phyloP scores from a whole-genome alignment of 2,113 vertebrate genomes.

The Turdus rufiventris region DNA sequence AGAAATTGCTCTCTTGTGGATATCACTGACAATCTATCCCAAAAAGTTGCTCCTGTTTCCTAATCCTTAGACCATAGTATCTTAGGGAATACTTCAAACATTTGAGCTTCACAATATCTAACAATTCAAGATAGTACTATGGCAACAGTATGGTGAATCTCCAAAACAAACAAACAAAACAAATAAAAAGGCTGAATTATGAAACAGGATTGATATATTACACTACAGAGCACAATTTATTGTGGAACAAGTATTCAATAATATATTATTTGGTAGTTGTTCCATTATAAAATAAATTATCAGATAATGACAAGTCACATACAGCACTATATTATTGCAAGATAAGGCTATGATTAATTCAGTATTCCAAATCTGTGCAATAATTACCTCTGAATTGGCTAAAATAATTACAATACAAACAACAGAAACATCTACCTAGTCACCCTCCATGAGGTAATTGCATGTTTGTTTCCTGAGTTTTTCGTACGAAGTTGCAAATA shows the following conservation, averaged over 20 bases:
- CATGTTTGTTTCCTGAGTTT: neutral
- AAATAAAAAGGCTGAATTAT: neutral
- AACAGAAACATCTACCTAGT: neutral
- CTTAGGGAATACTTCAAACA: neutral
- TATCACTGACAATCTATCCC: neutral
- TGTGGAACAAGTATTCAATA: neutral
- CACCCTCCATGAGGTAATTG: neutral
- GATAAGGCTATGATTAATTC: conserved; percentile 10
- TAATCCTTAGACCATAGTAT: neutral
- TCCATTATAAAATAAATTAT: conserved; percentile 26
- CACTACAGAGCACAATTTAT: neutral
- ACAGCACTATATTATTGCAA: neutral
- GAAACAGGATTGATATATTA: neutral
- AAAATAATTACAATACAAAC: conserved; percentile 23
- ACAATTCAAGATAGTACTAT: neutral
- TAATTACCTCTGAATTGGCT: conserved; percentile 37
- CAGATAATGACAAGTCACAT: conserved; percentile 10
- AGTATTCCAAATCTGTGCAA: neutral
- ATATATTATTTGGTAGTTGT: neutral
- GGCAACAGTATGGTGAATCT: neutral
- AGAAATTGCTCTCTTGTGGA: neutral
- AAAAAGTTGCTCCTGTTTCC: neutral
- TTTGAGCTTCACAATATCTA: neutral
- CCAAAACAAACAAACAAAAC: neutral
- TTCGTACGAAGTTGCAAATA: neutral